These are phyloP conservation scores for Ectemnius lituratus DNA, from an alignment of 2,888 invertebrate genomes.

Conservation along the genomic window DNA sequence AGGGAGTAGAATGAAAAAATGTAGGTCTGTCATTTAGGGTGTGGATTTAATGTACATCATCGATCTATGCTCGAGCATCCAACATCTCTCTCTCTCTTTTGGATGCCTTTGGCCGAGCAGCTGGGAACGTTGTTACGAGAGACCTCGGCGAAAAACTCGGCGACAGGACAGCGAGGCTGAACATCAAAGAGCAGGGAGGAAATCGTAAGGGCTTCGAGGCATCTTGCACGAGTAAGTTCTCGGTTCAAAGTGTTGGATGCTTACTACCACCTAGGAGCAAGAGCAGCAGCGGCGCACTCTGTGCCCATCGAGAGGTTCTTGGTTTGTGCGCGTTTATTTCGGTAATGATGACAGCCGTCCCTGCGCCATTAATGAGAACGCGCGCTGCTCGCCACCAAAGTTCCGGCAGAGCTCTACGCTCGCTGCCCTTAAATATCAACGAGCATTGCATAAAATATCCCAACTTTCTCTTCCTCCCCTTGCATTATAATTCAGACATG, in stretches of 20 bases:
- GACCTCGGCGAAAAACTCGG: not conserved
- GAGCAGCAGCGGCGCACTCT: not conserved
- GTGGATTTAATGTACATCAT: no score
- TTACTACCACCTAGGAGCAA: not conserved
- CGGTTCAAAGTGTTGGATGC: slow-evolving; percentile 24
- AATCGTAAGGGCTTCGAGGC: slow-evolving; percentile 1
- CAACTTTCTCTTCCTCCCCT: no score
- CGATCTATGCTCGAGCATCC: no score
- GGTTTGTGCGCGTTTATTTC: slow-evolving; percentile 53
- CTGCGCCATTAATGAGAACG: slow-evolving; percentile 53
- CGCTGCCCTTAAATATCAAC: slow-evolving; percentile 49
- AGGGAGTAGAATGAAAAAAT: no score
- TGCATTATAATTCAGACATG: no score
- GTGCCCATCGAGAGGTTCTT: no score
- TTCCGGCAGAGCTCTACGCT: not conserved
- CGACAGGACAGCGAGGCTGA: not conserved
- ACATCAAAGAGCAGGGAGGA: slow-evolving; percentile 11
- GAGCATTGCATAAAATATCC: slow-evolving; percentile 10
- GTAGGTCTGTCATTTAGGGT: no score
- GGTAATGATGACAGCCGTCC: slow-evolving; percentile 54
- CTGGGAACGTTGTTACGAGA: not conserved
- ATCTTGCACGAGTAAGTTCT: slow-evolving; percentile 16
- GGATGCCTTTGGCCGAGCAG: not conserved
- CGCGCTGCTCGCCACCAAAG: slow-evolving; percentile 18
- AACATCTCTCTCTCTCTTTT: no score